phyloP scores from a whole-genome alignment of 2,113 vertebrate species.

The Oreochromis spilurus region DNA sequence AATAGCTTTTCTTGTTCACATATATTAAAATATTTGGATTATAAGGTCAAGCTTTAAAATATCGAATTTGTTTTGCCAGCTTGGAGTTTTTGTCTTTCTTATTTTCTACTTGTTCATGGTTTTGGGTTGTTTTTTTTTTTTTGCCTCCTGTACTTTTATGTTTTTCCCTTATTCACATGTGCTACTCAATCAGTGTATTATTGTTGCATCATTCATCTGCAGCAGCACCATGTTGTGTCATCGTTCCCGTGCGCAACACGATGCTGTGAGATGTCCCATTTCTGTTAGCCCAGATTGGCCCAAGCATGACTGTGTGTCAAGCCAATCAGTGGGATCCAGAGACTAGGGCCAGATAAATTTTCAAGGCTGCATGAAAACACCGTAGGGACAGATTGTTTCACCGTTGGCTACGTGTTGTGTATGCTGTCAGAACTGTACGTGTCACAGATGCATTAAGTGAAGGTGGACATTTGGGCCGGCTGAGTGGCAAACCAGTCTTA shows the following conservation, averaged over 20 bases:
- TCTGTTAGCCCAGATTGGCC: constrained; percentile 7
- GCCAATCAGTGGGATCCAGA: constrained; percentile 5
- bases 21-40: not conserved
- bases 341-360: not conserved
- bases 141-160: fast-evolving
- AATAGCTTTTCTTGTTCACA: not conserved
- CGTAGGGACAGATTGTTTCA: constrained; percentile 41
- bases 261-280: constrained; percentile 22
- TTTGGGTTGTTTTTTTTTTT: fast-evolving
- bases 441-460: not conserved
- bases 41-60: not conserved
- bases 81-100: not conserved
- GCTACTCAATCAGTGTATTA: not conserved
- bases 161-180: not conserved
- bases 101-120: not conserved
- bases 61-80: not conserved
- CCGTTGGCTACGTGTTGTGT: constrained; percentile 4
- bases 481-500: not conserved
- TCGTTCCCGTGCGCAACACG: not conserved
- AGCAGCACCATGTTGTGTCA: not conserved
- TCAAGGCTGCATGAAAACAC: not conserved
- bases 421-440: not conserved
- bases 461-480: not conserved
- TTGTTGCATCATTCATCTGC: not conserved
- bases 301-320: not conserved